Evolutionary conservation across 2,797 vertebrate genomes (phyloP).

Genomic region (Heliangelus exortis): DNA sequence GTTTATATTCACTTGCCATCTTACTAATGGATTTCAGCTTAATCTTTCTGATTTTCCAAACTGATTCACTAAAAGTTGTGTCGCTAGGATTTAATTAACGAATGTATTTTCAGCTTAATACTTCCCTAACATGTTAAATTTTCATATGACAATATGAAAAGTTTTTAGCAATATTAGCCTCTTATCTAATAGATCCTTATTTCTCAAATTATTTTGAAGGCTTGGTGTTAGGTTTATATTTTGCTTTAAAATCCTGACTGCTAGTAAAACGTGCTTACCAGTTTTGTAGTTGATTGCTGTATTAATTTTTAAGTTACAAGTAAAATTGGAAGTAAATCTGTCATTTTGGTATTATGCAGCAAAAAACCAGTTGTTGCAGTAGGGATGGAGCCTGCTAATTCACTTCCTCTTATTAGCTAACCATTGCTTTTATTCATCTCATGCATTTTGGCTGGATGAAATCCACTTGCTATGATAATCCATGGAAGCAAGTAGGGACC

Average conservation of each 20-base stretch:
- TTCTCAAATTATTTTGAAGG: background rate
- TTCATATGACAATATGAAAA: background rate
- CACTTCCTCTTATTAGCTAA: background rate
- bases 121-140: background rate
- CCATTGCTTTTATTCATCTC: background rate
- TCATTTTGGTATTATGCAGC: background rate
- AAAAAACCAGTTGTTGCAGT: background rate
- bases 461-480: background rate
- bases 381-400: background rate
- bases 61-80: slow-evolving; percentile 32
- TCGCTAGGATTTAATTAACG: slow-evolving; percentile 34
- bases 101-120: background rate
- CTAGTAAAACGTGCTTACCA: background rate
- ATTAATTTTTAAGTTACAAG: background rate
- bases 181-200: background rate
- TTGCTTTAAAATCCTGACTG: background rate
- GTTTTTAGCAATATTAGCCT: background rate
- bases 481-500: background rate
- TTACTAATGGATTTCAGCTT: slow-evolving; percentile 44
- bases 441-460: background rate
- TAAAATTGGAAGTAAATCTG: background rate
- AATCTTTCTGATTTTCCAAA: slow-evolving; percentile 43
- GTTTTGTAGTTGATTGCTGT: background rate
- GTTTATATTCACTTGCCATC: slow-evolving; percentile 25
- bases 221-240: background rate